These are phyloP conservation scores for Suncus etruscus DNA, from an alignment of 2,113 vertebrate genomes.

Conservation along the genomic window DNA sequence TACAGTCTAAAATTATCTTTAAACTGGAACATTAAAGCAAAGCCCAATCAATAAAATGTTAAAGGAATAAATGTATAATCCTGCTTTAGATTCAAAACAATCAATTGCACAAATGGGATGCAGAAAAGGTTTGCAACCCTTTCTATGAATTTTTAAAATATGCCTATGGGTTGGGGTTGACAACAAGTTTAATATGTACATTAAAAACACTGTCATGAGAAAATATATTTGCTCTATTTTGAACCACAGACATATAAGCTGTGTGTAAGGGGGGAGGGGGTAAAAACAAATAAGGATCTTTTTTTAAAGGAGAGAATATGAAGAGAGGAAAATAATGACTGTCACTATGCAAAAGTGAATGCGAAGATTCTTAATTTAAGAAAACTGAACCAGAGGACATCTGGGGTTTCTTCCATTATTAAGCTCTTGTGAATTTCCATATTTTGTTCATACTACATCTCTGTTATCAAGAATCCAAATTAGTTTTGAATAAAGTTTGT, in stretches of 20 bases:
- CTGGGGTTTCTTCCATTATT: background rate
- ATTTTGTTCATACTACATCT: background rate
- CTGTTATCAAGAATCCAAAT: background rate
- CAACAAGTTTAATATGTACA: conserved; percentile 16
- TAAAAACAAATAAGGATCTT: too few relatives aligned
- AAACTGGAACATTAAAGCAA: conserved; percentile 61
- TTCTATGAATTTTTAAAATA: conserved; percentile 36
- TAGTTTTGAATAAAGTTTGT: background rate
- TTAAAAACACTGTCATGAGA: conserved; percentile 37
- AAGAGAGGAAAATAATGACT: background rate
- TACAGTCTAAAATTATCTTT: conserved; percentile 57
- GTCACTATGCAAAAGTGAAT: background rate
- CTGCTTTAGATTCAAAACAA: conserved; percentile 57
- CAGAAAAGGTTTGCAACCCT: conserved; percentile 30
- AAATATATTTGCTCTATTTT: conserved; percentile 14
- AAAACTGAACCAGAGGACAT: background rate
- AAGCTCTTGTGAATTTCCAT: background rate
- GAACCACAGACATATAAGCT: conserved; percentile 1
- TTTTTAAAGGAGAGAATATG: background rate
- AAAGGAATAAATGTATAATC: conserved; percentile 60
- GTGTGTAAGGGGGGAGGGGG: background rate
- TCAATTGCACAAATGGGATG: conserved; percentile 45
- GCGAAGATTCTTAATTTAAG: background rate
- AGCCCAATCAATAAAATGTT: conserved; percentile 62
- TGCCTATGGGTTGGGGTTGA: conserved; percentile 3